Conservation (phyloP, 2,888 invertebrate genomes). For the Baccha elongata region DNA sequence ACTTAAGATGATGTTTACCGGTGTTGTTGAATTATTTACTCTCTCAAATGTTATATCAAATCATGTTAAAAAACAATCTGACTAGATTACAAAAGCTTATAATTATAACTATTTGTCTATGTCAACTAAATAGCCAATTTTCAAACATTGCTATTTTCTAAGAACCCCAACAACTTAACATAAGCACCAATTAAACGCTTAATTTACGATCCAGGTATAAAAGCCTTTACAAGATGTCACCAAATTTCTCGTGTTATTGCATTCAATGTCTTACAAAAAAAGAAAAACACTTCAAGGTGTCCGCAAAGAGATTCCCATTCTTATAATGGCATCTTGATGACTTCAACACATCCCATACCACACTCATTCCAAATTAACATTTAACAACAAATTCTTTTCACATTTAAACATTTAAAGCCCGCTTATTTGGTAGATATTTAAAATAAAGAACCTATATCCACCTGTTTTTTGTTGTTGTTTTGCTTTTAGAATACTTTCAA, state of each 20-base stretch:
- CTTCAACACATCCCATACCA: slow-evolving; percentile 39
- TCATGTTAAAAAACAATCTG: too few relatives aligned
- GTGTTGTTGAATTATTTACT: too few relatives aligned
- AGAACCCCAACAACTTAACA: slow-evolving; percentile 33
- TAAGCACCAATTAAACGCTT: slow-evolving; percentile 44
- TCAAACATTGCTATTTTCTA: background rate
- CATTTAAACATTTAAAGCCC: slow-evolving; percentile 9
- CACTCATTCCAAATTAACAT: slow-evolving; percentile 59
- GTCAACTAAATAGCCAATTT: too few relatives aligned
- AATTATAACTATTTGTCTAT: too few relatives aligned
- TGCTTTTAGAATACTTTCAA: background rate
- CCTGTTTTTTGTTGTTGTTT: slow-evolving; percentile 31
- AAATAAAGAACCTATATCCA: slow-evolving; percentile 11
- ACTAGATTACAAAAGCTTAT: too few relatives aligned
- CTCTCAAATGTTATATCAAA: too few relatives aligned
- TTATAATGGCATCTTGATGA: slow-evolving; percentile 65
- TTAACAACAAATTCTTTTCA: slow-evolving; percentile 60
- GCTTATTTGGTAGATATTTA: background rate
- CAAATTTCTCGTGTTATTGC: slow-evolving; percentile 46
- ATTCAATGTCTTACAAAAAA: slow-evolving; percentile 37
- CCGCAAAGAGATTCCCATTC: slow-evolving; percentile 33
- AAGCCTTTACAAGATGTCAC: slow-evolving; percentile 58
- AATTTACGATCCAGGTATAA: slow-evolving; percentile 47
- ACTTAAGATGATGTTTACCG: too few relatives aligned
- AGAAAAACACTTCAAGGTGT: slow-evolving; percentile 40